Base-by-base conservation (phyloP, 2,113 vertebrate species). In the Pygoscelis antarcticus region DNA sequence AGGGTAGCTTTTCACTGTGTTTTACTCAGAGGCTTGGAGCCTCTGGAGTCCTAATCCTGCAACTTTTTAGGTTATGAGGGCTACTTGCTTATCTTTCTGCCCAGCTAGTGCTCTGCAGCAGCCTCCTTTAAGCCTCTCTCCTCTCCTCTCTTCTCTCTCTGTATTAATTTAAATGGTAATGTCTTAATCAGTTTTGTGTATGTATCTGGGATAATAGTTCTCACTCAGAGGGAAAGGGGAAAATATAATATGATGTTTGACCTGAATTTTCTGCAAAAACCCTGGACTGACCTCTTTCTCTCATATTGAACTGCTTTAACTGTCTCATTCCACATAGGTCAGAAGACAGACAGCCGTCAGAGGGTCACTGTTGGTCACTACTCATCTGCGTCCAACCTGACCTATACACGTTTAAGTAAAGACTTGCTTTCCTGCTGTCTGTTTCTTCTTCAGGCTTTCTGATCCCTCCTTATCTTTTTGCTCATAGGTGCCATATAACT, bases 141-240 rank as follows among this genome's bases (percentile, higher is more conserved):
- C 32, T 61, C 16, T 77, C 23, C 21, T 23, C 58, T 72, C 17
- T 13, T 21, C 13, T 51, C 51, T 57, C 38, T 79, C 9, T 2
- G 20, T 83, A 19, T 54, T 69, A 72, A 19, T 89, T 94, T 71
- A 87, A 87, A 78, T 84, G 47, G 22, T 49, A 91, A 85, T 54
- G 27, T 72, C 94, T 92, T 89, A 87, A 90, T 93, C 86, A 83
- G 65, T 91, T 95, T 94, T 71, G 12, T 21, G 11, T 81, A 29
- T 49, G 40, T 36, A 54, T 83, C 57, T 72, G 44, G 72, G 65
- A 49, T 79, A 90, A 84, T 23, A 61, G 13, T 52, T 95, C 80
- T 84, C 38, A 55, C 72, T 87, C 26, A 65, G 52, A 71, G 26
- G 54, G 44, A 66, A 62, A 78, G 18, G 6, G n/a, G 32, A 29